Conservation (phyloP, 2,888 invertebrate genomes). For the Nomada fucata region DNA sequence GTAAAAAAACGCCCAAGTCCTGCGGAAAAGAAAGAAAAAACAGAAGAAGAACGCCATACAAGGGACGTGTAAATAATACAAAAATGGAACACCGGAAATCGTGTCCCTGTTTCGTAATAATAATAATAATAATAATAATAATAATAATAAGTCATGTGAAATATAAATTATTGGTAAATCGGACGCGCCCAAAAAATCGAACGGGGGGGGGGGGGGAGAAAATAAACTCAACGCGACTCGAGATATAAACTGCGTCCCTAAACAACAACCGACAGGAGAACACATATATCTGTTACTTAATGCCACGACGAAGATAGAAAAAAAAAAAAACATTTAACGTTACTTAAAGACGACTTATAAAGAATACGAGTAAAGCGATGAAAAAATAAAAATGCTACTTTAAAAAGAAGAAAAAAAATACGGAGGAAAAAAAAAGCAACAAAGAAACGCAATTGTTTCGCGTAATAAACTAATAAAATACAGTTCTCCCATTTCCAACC, state of each 20-base stretch:
- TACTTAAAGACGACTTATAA: constrained; percentile 17
- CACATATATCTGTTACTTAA: constrained; percentile 34
- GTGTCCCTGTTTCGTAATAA: constrained; percentile 16
- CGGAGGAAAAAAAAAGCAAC: constrained; percentile 29
- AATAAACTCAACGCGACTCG: constrained; percentile 4
- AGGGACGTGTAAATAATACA: constrained; percentile 33
- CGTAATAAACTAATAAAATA: constrained; percentile 25
- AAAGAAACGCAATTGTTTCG: constrained; percentile 19
- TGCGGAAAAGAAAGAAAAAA: neutral
- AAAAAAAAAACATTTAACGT: constrained; percentile 6
- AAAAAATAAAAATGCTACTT: constrained; percentile 38
- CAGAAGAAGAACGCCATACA: constrained; percentile 3
- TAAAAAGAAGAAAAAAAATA: constrained; percentile 11
- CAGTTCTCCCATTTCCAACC: neutral
- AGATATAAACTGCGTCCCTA: neutral
- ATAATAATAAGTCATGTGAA: constrained; percentile 17
- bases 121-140: constrained; percentile 1
- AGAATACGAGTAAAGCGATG: constrained; percentile 38
- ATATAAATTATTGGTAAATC: constrained; percentile 23
- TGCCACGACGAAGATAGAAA: constrained; percentile 42
- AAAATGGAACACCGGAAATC: constrained; percentile 15
- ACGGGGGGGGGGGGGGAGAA: neutral
- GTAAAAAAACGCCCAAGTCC: constrained; percentile 14
- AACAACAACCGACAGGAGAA: constrained; percentile 23
- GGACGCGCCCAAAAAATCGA: constrained; percentile 5